Evolutionary conservation across 2,797 vertebrate genomes (phyloP).

Genomic region (Pseudotriccus pelzelni): DNA sequence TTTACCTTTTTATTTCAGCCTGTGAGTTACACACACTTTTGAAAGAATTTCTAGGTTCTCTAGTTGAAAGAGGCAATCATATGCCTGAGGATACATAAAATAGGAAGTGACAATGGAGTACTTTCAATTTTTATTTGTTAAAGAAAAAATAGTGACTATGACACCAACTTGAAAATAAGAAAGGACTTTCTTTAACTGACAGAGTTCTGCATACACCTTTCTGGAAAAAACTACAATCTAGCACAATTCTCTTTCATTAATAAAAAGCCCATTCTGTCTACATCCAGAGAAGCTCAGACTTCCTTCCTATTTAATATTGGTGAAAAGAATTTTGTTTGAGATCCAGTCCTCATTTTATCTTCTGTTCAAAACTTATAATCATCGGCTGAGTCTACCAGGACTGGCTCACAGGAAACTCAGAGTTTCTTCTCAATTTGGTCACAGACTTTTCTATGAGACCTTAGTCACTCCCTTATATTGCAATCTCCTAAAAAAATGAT

Average conservation of each 20-base stretch:
- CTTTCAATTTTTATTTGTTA: background rate
- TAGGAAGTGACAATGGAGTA: background rate
- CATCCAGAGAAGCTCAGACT: background rate
- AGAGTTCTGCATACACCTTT: background rate
- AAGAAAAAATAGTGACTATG: background rate
- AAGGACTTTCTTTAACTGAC: background rate
- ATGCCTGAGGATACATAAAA: background rate
- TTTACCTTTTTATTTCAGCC: background rate
- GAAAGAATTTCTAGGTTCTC: background rate
- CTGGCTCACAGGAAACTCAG: background rate
- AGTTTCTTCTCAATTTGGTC: background rate
- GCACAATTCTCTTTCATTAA: background rate
- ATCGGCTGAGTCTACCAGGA: background rate
- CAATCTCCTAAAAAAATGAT: background rate
- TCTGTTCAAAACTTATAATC: background rate
- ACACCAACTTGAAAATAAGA: background rate
- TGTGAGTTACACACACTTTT: background rate
- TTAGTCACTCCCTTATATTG: background rate
- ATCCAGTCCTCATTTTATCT: background rate
- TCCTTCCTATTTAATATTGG: background rate
- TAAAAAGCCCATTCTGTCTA: background rate
- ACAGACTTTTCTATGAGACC: background rate
- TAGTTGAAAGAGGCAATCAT: background rate
- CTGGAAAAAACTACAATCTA: background rate
- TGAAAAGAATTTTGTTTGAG: background rate